Percentiles rank a stretch among this genome's conserved stretches.
phyloP scores from a whole-genome alignment of 2,113 vertebrate species.

The Bungarus multicinctus region DNA sequence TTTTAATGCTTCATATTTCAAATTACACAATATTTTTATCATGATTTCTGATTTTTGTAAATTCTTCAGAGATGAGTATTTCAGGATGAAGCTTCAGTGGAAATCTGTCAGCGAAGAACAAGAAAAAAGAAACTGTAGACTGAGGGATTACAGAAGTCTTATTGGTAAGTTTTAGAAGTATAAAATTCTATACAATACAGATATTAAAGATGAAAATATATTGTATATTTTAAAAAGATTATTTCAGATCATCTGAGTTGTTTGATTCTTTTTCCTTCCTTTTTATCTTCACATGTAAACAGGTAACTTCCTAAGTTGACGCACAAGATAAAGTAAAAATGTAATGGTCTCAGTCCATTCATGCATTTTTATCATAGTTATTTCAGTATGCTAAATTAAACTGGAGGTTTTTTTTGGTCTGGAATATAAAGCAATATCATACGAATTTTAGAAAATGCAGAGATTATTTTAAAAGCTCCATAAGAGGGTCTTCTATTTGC shows the following conservation, averaged over 20 bases:
- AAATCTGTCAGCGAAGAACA: slow-evolving; percentile 95
- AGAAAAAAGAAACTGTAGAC: slow-evolving; percentile 90
- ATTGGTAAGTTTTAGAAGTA: slow-evolving; percentile 79
- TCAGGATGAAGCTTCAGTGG: slow-evolving; percentile 98
- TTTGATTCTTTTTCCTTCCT: background rate
- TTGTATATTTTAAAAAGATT: background rate
- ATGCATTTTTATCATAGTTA: background rate
- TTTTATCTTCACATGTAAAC: background rate
- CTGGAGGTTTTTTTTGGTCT: background rate
- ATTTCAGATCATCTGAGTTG: background rate
- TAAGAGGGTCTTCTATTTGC: background rate
- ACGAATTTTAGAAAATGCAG: too few relatives aligned
- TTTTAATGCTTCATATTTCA: background rate
- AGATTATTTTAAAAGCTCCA: background rate
- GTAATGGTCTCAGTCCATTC: background rate
- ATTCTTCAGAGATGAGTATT: slow-evolving; percentile 88
- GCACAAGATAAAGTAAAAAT: background rate
- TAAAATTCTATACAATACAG: slow-evolving; percentile 3
- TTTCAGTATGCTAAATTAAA: background rate
- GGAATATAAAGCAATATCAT: background rate
- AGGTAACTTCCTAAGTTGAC: background rate
- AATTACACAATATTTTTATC: background rate
- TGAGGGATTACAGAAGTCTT: slow-evolving; percentile 92
- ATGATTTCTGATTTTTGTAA: slow-evolving; percentile 36
- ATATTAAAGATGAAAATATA: background rate